Percentiles rank a stretch among this genome's conserved stretches.
phyloP scores from a whole-genome alignment of 2,888 invertebrate species.

The Tetrapedia diversipes region DNA sequence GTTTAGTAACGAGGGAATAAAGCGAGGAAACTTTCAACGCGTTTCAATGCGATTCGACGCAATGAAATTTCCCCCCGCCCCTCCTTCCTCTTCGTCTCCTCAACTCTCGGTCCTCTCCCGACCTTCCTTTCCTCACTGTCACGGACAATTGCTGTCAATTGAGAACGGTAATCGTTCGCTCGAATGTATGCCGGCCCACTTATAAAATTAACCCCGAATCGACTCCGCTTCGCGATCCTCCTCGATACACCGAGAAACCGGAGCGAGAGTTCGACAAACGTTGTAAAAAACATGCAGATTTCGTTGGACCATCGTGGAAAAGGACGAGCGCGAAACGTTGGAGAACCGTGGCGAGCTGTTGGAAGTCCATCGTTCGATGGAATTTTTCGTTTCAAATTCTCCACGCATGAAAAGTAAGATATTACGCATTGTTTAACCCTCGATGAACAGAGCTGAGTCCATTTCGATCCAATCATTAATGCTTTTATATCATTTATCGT shows the following conservation, averaged over 20 bases:
- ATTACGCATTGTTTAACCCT: neutral
- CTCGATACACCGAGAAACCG: neutral
- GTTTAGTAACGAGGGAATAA: slow-evolving; percentile 63
- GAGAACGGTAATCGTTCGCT: slow-evolving; percentile 51
- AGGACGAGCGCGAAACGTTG: neutral
- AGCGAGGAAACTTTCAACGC: slow-evolving; percentile 66
- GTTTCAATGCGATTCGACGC: slow-evolving; percentile 60
- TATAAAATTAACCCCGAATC: slow-evolving; percentile 47
- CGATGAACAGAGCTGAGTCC: too few species aligned
- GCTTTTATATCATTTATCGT: too few species aligned
- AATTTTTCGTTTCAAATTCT: slow-evolving; percentile 9
- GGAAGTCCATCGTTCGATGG: neutral
- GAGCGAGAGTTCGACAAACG: neutral
- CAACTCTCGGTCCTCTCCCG: neutral
- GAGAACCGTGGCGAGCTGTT: too few species aligned
- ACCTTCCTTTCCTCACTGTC: slow-evolving; percentile 37
- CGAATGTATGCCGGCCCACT: slow-evolving; percentile 55
- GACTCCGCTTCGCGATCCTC: slow-evolving; percentile 13
- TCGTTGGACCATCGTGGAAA: neutral
- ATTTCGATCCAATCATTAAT: too few species aligned
- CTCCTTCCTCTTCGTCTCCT: neutral
- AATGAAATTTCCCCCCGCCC: slow-evolving; percentile 45
- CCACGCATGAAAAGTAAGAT: too few species aligned
- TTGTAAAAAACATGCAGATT: neutral
- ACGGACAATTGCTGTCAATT: slow-evolving; percentile 53